These are phyloP conservation scores for Acronicta leporina DNA, from an alignment of 2,888 invertebrate genomes.

Conservation along the genomic window DNA sequence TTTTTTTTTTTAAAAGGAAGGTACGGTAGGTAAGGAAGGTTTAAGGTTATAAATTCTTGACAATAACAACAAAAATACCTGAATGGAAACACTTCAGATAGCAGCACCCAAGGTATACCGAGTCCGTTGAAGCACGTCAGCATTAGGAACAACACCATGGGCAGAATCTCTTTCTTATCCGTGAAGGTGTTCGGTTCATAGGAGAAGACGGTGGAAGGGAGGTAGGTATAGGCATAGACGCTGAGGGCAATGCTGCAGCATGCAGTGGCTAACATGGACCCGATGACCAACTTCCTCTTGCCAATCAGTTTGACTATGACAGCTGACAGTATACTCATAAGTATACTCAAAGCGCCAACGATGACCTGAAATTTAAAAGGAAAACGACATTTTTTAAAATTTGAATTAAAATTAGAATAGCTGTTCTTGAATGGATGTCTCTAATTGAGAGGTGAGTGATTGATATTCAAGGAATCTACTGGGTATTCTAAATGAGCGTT, in stretches of 20 bases:
- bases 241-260: conserved; percentile 74
- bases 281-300: conserved; percentile 78
- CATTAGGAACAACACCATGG: conserved; percentile 78
- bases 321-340: conserved; percentile 77
- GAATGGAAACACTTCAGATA: conserved; percentile 89
- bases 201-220: conserved; percentile 73
- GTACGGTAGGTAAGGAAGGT: too few species aligned
- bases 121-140: conserved; percentile 76
- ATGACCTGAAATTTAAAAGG: conserved; percentile 70
- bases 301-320: conserved; percentile 75
- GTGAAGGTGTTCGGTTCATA: conserved; percentile 78
- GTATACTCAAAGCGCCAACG: conserved; percentile 75
- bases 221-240: conserved; percentile 68
- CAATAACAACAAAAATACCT: conserved; percentile 70
- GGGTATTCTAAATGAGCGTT: too few species aligned
- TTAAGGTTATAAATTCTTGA: too few species aligned
- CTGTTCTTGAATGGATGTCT: too few species aligned
- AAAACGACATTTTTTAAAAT: not conserved
- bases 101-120: conserved; percentile 88
- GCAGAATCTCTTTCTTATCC: conserved; percentile 75
- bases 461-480: too few species aligned
- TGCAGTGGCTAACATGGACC: conserved; percentile 72
- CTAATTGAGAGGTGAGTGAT: too few species aligned
- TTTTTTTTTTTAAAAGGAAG: too few species aligned
- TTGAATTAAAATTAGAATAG: too few species aligned